Percentiles rank a stretch among this genome's conserved stretches.
Evolutionary conservation across 2,797 vertebrate species (phyloP).

Genomic region (Poeciliopsis gracilis): DNA sequence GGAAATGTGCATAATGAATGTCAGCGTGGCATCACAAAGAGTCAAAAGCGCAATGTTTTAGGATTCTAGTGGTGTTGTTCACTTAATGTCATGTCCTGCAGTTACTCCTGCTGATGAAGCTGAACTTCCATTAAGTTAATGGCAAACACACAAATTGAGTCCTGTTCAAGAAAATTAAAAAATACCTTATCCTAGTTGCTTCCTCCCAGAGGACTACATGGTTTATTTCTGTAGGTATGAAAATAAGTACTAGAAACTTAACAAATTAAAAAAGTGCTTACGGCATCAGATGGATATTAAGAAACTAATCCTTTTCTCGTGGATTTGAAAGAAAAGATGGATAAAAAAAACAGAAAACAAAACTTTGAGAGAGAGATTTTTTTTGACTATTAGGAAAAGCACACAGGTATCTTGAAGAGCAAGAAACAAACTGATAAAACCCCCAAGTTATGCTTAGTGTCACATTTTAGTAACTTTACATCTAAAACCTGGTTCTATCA

Average conservation of each 20-base stretch:
- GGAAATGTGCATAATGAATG: slow-evolving; percentile 28
- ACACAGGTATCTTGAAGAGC: not conserved
- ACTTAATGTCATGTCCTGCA: slow-evolving; percentile 25
- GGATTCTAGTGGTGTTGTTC: slow-evolving; percentile 5
- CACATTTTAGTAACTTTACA: not conserved
- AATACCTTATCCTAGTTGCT: slow-evolving; percentile 8
- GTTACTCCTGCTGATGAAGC: slow-evolving; percentile 26
- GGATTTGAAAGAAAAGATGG: not conserved
- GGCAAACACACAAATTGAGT: slow-evolving; percentile 28
- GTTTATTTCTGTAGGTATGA: slow-evolving; percentile 2
- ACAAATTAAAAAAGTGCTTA: not conserved
- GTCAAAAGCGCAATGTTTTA: not conserved
- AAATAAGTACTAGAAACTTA: slow-evolving; percentile 4
- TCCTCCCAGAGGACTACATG: slow-evolving; percentile 16
- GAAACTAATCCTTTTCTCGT: not conserved
- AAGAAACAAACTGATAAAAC: not conserved
- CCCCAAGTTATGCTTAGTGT: not conserved
- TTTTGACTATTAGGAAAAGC: not conserved
- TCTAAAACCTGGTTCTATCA: not conserved
- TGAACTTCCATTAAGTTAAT: slow-evolving; percentile 25
- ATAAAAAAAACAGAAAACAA: not conserved
- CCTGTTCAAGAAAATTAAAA: slow-evolving; percentile 11
- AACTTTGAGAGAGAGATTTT: not conserved
- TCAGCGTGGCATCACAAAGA: slow-evolving; percentile 9
- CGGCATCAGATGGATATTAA: not conserved